phyloP scores from a whole-genome alignment of 2,797 vertebrate species.

The Schizothorax lantsangensis region DNA sequence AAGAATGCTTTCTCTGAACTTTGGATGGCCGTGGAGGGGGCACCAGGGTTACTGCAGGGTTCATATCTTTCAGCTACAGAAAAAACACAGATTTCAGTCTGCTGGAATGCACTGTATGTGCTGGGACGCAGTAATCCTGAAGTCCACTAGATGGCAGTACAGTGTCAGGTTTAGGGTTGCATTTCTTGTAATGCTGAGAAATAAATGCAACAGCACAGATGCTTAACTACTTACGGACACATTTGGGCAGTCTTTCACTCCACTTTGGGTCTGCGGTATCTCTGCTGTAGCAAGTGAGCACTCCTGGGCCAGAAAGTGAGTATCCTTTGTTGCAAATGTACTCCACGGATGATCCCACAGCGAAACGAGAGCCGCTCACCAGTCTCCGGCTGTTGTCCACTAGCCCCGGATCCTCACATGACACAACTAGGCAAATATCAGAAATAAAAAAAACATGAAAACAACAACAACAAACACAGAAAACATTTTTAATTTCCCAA shows the following conservation, averaged over 20 bases:
- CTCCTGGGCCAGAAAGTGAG: conserved; percentile 81
- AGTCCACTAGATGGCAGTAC: conserved; percentile 46
- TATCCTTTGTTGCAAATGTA: conserved; percentile 94
- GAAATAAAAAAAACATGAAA: not conserved
- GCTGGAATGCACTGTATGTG: not conserved
- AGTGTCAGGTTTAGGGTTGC: conserved; percentile 4
- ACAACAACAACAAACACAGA: not conserved
- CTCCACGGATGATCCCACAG: conserved; percentile 88
- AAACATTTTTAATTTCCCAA: not conserved
- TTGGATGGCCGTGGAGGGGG: conserved; percentile 86
- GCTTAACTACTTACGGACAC: conserved; percentile 71
- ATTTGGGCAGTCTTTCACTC: conserved; percentile 87
- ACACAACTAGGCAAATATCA: conserved; percentile 78
- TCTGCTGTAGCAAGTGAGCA: conserved; percentile 91
- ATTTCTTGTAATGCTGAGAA: not conserved
- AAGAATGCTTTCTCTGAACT: conserved; percentile 88
- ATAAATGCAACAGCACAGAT: not conserved
- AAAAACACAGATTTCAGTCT: conserved; percentile 14
- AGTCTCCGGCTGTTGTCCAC: conserved; percentile 91
- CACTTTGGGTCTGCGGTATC: conserved; percentile 91
- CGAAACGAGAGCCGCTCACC: conserved; percentile 85
- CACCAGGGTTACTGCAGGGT: conserved; percentile 90
- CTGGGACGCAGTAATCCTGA: not conserved
- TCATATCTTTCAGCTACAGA: conserved; percentile 89
- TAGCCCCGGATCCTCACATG: conserved; percentile 89